A percentile compares a stretch with the other conserved stretches of the same genome.
phyloP scores from a whole-genome alignment of 2,888 invertebrate species.

The Leptinotarsa rubiginosa region DNA sequence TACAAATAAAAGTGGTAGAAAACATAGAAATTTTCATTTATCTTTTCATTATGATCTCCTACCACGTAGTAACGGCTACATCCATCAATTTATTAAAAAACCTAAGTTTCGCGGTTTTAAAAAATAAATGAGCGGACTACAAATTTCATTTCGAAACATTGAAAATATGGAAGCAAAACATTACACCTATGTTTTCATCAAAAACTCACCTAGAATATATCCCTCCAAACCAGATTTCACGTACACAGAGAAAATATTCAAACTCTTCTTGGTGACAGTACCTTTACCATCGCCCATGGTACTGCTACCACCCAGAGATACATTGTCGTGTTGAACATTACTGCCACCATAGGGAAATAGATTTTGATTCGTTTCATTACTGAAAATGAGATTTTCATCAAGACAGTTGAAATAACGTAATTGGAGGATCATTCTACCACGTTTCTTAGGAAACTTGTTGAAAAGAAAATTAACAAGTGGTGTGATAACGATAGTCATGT shows the following conservation, averaged over 20 bases:
- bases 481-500: too few relatives aligned
- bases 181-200: background rate
- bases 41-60: too few relatives aligned
- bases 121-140: background rate
- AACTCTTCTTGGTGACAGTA: conserved; percentile 77
- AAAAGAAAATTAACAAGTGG: background rate
- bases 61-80: too few relatives aligned
- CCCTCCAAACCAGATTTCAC: conserved; percentile 92
- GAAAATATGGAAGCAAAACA: background rate
- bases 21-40: too few relatives aligned
- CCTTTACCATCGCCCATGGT: conserved; percentile 71
- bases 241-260: conserved; percentile 87
- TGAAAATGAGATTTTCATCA: conserved; percentile 48
- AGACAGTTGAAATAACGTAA: background rate
- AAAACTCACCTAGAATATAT: conserved; percentile 81
- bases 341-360: conserved; percentile 38
- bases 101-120: too few relatives aligned
- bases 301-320: conserved; percentile 59
- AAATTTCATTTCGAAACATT: background rate
- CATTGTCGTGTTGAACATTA: conserved; percentile 58
- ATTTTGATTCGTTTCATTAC: conserved; percentile 54
- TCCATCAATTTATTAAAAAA: too few relatives aligned
- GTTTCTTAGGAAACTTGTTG: background rate
- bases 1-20: too few relatives aligned
- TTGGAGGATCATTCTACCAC: background rate